Conservation (phyloP, 1,140 invertebrate species). For the Pseudomyrmex dendroicus region DNA sequence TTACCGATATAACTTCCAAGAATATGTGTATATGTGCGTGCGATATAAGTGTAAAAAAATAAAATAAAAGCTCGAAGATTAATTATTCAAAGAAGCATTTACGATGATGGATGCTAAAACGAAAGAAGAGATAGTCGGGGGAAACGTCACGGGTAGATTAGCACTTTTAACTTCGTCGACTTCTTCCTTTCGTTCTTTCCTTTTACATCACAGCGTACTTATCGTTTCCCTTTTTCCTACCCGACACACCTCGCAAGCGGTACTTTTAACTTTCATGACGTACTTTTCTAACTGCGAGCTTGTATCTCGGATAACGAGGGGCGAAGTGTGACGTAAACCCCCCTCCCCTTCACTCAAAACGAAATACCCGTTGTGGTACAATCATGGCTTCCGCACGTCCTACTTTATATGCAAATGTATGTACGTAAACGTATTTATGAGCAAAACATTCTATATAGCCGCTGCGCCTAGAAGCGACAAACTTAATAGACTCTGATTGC, state of each 20-base stretch:
- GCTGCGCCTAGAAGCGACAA: constrained; percentile 6
- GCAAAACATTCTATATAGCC: constrained; percentile 46
- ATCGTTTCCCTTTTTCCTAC: constrained; percentile 36
- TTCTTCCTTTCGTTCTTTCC: not conserved
- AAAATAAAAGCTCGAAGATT: not conserved
- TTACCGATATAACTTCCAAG: not conserved
- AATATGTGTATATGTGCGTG: too few relatives aligned
- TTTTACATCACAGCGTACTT: constrained; percentile 25
- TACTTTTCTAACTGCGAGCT: constrained; percentile 54
- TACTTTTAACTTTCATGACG: constrained; percentile 57
- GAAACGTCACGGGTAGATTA: constrained; percentile 33
- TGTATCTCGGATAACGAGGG: constrained; percentile 51
- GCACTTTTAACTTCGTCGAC: constrained; percentile 55
- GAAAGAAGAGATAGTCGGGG: not conserved
- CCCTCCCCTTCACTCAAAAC: not conserved
- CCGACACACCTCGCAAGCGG: constrained; percentile 34
- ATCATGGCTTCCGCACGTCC: constrained; percentile 27
- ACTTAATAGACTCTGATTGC: constrained; percentile 47
- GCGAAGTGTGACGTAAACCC: constrained; percentile 22
- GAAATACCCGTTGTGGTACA: constrained; percentile 45
- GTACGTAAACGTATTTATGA: constrained; percentile 49
- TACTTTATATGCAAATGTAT: constrained; percentile 52
- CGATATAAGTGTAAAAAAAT: not conserved
- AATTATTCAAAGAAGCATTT: constrained; percentile 34
- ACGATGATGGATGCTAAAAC: not conserved